Evolutionary conservation across 2,797 vertebrate species (phyloP), one percentile per base, ranked within the genome.

Genomic region (Orientallactaga sibirica): DNA sequence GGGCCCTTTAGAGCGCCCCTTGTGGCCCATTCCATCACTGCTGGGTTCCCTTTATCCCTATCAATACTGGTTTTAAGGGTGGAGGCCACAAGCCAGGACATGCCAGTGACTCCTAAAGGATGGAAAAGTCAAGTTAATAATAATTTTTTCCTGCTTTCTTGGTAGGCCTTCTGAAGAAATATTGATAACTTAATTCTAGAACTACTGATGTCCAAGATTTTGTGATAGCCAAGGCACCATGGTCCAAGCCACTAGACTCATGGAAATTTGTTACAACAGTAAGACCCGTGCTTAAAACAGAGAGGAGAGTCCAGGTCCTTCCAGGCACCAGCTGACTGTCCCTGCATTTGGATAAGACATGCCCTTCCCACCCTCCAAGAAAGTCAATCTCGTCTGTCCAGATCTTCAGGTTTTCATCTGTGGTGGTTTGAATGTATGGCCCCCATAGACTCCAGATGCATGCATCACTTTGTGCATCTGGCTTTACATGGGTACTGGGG

Each of bases 261-360:
- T 76, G 27, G 12, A 15, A n/a, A 64, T 64, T 76, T 87, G 10
- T 7, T 20, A 37, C 37, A 29, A 74, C 33, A 86, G 29, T 58
- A 29, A 62, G 62, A 58, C 33, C 61, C 37, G 22, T n/a, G 24
- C 24, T n/a, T 73, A 48, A 27, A 7, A 14, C 37, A 25, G 73
- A 7, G 33, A 11, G 16, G 15, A 70, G 89, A 1, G 12, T 19
- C 0, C 61, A 61, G 29, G 20, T 7, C 48, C 71, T 14, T 19
- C 0, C 2, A 43, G 25, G 58, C 20, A 0, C 48, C 1, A 0
- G 76, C 0, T 2, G 3, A 27, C 25, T 7, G 2, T 10, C 61
- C 55, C 73, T 48, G 19, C 41, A n/a, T n/a, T 29, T 41, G 18
- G 6, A 64, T 64, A 41, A 64, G 24, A 81, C 64, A 76, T 12